phyloP scores from a whole-genome alignment of 2,888 invertebrate genomes.

The Tyria jacobaeae region DNA sequence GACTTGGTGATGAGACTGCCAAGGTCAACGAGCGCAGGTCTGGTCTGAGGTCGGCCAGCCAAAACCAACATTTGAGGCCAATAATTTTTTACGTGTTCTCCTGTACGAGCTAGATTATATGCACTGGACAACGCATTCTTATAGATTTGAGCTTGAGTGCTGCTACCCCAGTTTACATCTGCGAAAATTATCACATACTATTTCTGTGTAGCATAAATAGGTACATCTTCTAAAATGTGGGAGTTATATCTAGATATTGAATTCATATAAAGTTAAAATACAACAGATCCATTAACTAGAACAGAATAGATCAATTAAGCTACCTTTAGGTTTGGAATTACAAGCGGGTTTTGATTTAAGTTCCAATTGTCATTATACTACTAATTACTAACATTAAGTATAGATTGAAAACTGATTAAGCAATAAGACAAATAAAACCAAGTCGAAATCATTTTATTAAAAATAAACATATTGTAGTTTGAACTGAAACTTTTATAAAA shows the following conservation, averaged over 20 bases:
- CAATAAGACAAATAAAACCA: background rate
- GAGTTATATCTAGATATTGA: no score
- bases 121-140: slow-evolving; percentile 96
- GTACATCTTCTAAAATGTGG: background rate
- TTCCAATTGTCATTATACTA: no score
- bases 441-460: background rate
- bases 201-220: background rate
- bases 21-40: slow-evolving; percentile 97
- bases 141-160: slow-evolving; percentile 98
- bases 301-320: no score
- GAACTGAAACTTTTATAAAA: slow-evolving; percentile 8
- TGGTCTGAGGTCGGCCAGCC: slow-evolving; percentile 92
- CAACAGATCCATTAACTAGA: no score
- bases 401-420: background rate
- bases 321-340: no score
- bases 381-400: background rate
- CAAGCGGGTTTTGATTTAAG: no score
- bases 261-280: no score
- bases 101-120: slow-evolving; percentile 92
- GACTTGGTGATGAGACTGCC: slow-evolving; percentile 96
- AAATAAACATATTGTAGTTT: background rate
- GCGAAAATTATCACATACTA: slow-evolving; percentile 5
- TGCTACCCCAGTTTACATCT: slow-evolving; percentile 99
- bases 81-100: slow-evolving; percentile 99
- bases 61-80: slow-evolving; percentile 96